Evolutionary conservation across 1,140 invertebrate genomes (phyloP).

Genomic region (Tigriopus japonicus): DNA sequence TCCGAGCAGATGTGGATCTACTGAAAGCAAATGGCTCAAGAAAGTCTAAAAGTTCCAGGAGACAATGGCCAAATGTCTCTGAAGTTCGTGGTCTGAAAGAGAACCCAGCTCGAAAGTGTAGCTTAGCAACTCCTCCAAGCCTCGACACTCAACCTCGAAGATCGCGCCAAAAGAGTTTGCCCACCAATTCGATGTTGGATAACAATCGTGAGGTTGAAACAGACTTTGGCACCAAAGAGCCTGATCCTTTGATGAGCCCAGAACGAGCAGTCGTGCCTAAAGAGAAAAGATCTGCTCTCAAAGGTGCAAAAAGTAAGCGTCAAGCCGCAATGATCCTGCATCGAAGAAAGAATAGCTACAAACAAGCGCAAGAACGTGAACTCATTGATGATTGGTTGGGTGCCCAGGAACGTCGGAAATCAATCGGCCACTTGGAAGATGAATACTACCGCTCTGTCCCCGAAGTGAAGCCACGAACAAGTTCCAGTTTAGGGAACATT

Average conservation of each 20-base stretch:
- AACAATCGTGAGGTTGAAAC: neutral
- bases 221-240: neutral
- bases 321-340: neutral
- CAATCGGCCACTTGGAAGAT: neutral
- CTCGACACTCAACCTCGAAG: neutral
- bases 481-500: neutral
- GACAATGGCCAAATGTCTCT: neutral
- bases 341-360: neutral
- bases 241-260: neutral
- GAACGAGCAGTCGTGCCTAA: neutral
- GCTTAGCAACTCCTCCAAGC: neutral
- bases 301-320: no score
- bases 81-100: neutral
- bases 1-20: neutral
- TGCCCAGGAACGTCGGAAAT: no score
- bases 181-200: neutral
- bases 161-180: neutral
- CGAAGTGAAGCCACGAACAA: neutral
- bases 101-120: neutral
- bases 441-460: neutral
- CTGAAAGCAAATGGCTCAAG: neutral
- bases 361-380: neutral
- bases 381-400: neutral
- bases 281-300: no score
- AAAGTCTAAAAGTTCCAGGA: neutral